Conservation (phyloP, 2,888 invertebrate species). For the Spatulosminthurus flaviceps region DNA sequence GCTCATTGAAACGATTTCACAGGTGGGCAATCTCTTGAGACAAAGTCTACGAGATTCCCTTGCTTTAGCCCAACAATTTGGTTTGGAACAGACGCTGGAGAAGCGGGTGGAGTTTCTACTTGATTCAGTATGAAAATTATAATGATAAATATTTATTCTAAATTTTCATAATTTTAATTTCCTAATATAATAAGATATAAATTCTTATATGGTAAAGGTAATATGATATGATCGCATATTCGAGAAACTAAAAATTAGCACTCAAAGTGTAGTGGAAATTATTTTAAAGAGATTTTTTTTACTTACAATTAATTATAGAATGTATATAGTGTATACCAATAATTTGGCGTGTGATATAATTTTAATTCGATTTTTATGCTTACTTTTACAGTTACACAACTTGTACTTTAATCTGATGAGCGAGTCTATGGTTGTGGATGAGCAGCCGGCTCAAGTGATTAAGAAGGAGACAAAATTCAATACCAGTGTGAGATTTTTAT, state of each 20-base stretch:
- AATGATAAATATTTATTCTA: too few species aligned
- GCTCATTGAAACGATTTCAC: constrained; percentile 18
- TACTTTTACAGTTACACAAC: not conserved
- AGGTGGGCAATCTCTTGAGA: not conserved
- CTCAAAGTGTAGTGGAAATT: too few species aligned
- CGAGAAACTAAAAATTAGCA: too few species aligned
- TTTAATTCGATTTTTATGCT: not conserved
- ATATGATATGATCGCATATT: too few species aligned
- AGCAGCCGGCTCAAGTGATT: constrained; percentile 32
- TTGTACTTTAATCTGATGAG: not conserved
- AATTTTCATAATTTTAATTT: not conserved
- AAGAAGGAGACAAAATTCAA: constrained; percentile 29
- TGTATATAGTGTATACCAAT: too few species aligned
- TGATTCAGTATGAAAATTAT: too few species aligned
- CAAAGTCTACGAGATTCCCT: not conserved
- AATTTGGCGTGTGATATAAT: not conserved
- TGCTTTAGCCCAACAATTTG: not conserved
- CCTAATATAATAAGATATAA: too few species aligned
- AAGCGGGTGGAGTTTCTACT: not conserved
- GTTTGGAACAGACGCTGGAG: not conserved
- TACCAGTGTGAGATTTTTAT: constrained; percentile 18
- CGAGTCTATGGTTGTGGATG: constrained; percentile 16
- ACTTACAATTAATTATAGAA: too few species aligned
- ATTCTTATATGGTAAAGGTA: too few species aligned
- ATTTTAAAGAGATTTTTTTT: too few species aligned